These are phyloP conservation scores for Artibeus lituratus DNA, from an alignment of 2,797 vertebrate genomes.

Conservation along the genomic window DNA sequence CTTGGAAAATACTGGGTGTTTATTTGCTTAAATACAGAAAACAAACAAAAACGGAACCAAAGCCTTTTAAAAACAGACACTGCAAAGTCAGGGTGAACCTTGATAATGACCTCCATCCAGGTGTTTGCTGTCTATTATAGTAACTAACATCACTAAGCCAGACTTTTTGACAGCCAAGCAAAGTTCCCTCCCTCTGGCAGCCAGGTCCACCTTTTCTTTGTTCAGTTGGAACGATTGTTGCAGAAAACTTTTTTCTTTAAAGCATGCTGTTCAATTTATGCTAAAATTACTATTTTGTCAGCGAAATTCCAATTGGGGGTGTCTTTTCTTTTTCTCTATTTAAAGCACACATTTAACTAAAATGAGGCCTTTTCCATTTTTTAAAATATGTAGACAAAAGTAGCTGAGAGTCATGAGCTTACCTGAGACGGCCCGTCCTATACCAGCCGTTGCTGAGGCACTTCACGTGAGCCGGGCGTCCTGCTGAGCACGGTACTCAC, in stretches of 20 bases:
- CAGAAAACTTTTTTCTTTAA: background rate
- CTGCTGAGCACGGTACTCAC: background rate
- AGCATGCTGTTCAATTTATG: background rate
- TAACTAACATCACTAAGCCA: background rate
- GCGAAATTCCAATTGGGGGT: background rate
- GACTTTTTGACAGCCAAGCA: background rate
- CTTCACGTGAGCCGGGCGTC: background rate
- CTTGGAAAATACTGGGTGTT: background rate
- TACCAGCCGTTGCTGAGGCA: background rate
- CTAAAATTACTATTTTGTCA: slow-evolving; percentile 26
- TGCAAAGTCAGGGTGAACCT: background rate
- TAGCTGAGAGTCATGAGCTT: background rate
- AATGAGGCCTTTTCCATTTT: background rate
- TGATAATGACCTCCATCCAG: background rate
- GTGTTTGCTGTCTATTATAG: background rate
- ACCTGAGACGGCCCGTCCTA: background rate
- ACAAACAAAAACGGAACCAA: background rate
- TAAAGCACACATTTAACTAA: background rate
- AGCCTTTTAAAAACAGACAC: slow-evolving; percentile 11
- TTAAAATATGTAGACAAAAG: background rate
- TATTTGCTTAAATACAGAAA: slow-evolving; percentile 24
- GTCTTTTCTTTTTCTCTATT: background rate
- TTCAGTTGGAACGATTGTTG: background rate
- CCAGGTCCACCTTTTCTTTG: background rate
- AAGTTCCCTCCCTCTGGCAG: background rate